These are phyloP conservation scores for Goniozus legneri DNA, from an alignment of 1,140 invertebrate genomes.

Conservation along the genomic window DNA sequence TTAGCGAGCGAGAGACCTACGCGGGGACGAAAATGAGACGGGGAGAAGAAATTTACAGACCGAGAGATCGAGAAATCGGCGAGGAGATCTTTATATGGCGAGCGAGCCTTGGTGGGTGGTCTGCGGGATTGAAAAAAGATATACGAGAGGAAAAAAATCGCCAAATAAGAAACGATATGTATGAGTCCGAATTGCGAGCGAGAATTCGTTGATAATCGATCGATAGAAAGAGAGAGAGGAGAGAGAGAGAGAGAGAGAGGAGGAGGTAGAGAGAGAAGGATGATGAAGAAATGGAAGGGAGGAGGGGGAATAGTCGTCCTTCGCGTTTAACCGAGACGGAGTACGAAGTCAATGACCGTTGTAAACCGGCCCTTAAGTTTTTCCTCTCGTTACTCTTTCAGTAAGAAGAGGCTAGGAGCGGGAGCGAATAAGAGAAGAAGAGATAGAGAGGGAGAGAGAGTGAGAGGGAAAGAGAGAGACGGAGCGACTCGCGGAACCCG, in stretches of 20 bases:
- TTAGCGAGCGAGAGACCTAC: too few relatives aligned
- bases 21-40: too few relatives aligned
- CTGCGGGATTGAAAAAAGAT: slow-evolving; percentile 13
- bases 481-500: slow-evolving; percentile 17
- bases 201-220: not conserved
- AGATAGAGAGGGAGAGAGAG: not conserved
- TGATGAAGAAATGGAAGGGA: slow-evolving; percentile 19
- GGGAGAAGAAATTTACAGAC: too few relatives aligned
- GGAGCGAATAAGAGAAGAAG: not conserved
- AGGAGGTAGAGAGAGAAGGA: slow-evolving; percentile 19
- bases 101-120: too few relatives aligned
- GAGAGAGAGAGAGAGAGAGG: slow-evolving; percentile 13
- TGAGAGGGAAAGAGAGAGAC: slow-evolving; percentile 1
- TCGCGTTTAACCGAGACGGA: too few relatives aligned
- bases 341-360: too few relatives aligned
- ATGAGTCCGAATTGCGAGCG: not conserved
- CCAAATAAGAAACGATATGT: not conserved
- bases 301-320: slow-evolving; percentile 14
- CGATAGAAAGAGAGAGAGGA: slow-evolving; percentile 2
- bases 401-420: not conserved
- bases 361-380: too few relatives aligned
- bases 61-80: slow-evolving; percentile 11
- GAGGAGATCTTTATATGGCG: too few relatives aligned
- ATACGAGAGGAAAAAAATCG: not conserved
- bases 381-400: too few relatives aligned